Base-by-base conservation (phyloP, 1,140 invertebrate genomes). In the Nasonia vitripennis region DNA sequence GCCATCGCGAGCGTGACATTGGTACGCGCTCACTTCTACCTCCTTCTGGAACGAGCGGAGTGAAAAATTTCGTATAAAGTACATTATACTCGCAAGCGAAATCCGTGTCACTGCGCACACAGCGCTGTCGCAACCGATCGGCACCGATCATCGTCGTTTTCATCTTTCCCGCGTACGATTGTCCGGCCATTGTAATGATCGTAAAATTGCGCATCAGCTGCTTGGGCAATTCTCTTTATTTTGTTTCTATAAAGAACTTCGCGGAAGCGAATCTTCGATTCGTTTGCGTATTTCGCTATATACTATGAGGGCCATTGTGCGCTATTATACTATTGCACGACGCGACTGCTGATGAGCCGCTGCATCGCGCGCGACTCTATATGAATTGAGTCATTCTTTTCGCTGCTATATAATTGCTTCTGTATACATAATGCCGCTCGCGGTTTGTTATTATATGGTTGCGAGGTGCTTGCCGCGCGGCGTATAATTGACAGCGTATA, bases 1-100 rank as follows among this genome's bases (percentile, higher is more conserved):
- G 91, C 88, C 92, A 93, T 93, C 86, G 87, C 87, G 87, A 80
- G 84, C 75, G 84, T 87, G 88, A 88, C 92, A 92, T 93, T 86
- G 87, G 86, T 86, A 80, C 79, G 86, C 80, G 31, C 81, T 87
- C 83, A 86, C 71, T 83, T 89, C 84, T 81, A 86, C 84, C 67
- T 87, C 84, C 87, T 73, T 86, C 90, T 91, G 88, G 87, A 81
- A 75, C 17, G 34, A 3, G 5, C 34, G 34, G 5, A 37, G 5
- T 37, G 34, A 37, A 37, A 5, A 37, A 37, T 37, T 37, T 5
- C 27, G 27, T 37, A 37, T 37, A 37, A 37, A 37, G 34, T 37
- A 27, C 27, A 27, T 27, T 27, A 27, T 27, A 27, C 27, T 1
- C 34, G 34, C 34, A 74, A 74, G 71, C 12, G 1, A 17, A 74